phyloP scores from a whole-genome alignment of 2,797 vertebrate genomes.

The Petrocephalus sullivani region DNA sequence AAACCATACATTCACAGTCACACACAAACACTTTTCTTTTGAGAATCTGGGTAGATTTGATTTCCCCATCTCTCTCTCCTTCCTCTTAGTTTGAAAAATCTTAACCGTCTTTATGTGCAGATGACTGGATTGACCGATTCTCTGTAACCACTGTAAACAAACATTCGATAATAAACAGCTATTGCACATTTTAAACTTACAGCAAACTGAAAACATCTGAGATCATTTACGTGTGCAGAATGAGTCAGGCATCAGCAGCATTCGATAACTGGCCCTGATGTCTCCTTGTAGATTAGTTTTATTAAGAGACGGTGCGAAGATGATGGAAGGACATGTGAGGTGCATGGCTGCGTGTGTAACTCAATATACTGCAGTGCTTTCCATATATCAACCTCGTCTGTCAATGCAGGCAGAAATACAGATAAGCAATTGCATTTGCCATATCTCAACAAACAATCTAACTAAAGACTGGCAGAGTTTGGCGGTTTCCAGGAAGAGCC shows the following conservation, averaged over 20 bases:
- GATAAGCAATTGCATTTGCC: neutral
- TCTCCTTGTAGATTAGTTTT: neutral
- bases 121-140: neutral
- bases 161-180: constrained; percentile 32
- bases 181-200: constrained; percentile 24
- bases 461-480: neutral
- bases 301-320: neutral
- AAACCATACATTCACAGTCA: neutral
- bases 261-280: neutral
- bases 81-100: neutral
- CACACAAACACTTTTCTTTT: neutral
- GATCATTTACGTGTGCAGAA: neutral
- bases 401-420: neutral
- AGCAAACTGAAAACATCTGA: neutral
- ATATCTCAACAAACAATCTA: neutral
- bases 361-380: neutral
- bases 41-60: neutral
- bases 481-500: neutral
- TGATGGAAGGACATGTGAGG: neutral
- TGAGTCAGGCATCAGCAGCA: neutral
- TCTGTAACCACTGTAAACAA: constrained; percentile 32
- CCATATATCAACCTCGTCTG: neutral
- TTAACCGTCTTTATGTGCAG: neutral
- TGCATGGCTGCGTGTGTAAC: neutral
- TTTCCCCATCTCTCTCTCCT: neutral